phyloP scores from a whole-genome alignment of 2,797 vertebrate species.

The Monodelphis domestica region DNA sequence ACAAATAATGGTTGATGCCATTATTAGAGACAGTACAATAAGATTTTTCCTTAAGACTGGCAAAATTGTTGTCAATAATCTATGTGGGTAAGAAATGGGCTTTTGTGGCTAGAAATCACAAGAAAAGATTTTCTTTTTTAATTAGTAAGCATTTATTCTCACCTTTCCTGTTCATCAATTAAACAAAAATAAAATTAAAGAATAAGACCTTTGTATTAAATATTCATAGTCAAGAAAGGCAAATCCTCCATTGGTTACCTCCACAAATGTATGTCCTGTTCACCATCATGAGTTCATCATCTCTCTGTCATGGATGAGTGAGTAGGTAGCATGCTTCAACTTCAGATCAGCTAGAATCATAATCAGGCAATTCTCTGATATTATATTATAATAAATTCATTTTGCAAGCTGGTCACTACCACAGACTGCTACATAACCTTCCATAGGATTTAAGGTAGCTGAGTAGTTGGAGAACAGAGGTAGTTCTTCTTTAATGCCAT shows the following conservation, averaged over 20 bases:
- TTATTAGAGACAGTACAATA: not conserved
- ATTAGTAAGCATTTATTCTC: not conserved
- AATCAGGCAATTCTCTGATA: not conserved
- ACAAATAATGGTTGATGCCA: not conserved
- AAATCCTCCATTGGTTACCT: not conserved
- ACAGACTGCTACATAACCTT: not conserved
- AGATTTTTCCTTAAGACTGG: not conserved
- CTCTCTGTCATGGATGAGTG: not conserved
- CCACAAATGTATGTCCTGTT: not conserved
- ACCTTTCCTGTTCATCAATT: not conserved
- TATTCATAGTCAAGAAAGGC: not conserved
- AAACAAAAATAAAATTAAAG: not conserved
- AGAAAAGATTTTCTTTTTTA: not conserved
- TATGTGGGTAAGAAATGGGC: not conserved
- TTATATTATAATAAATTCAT: not conserved
- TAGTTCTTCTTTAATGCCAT: not conserved
- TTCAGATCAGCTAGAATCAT: not conserved
- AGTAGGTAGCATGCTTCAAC: not conserved
- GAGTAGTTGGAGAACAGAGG: not conserved
- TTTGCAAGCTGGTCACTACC: no score
- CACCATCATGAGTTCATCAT: not conserved
- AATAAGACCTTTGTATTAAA: not conserved
- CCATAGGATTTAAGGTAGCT: not conserved
- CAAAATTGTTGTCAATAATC: not conserved
- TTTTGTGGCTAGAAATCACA: not conserved